These are phyloP conservation scores for Temnothorax ravouxi DNA, from an alignment of 2,888 invertebrate genomes.

Conservation along the genomic window DNA sequence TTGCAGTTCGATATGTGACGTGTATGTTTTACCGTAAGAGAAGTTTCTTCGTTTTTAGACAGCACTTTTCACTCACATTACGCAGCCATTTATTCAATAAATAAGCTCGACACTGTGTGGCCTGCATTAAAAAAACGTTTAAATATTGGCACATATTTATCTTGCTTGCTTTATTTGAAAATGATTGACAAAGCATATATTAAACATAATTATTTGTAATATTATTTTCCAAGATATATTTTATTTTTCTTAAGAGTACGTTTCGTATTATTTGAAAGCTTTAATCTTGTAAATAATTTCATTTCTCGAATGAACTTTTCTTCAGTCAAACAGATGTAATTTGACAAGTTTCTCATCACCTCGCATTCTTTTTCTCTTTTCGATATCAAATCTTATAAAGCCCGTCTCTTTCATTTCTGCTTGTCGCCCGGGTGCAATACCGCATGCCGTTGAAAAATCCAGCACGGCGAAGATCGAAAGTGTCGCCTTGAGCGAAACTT, in stretches of 20 bases:
- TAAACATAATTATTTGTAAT: background rate
- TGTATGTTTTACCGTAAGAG: background rate
- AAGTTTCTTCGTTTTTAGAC: constrained; percentile 6
- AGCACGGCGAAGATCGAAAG: constrained; percentile 49
- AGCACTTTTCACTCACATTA: constrained; percentile 9
- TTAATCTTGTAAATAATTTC: constrained; percentile 9
- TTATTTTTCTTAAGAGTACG: background rate
- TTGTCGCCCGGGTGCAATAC: constrained; percentile 34
- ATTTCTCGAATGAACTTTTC: background rate
- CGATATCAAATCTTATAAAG: constrained; percentile 29
- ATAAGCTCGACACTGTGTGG: background rate
- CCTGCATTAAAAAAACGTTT: background rate
- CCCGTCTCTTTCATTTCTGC: constrained; percentile 40
- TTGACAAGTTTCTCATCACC: constrained; percentile 14
- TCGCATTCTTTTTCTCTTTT: background rate
- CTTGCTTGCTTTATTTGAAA: constrained; percentile 16
- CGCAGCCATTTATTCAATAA: constrained; percentile 1
- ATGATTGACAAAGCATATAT: constrained; percentile 1
- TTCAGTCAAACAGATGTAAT: background rate
- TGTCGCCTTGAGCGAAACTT: constrained; percentile 56
- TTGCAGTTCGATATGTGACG: background rate
- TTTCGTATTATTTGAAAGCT: background rate
- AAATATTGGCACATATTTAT: background rate
- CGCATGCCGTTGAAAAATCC: constrained; percentile 51
- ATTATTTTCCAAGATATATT: constrained; percentile 4